Conservation (phyloP, 2,888 invertebrate genomes). For the Apotomis turbidana region DNA sequence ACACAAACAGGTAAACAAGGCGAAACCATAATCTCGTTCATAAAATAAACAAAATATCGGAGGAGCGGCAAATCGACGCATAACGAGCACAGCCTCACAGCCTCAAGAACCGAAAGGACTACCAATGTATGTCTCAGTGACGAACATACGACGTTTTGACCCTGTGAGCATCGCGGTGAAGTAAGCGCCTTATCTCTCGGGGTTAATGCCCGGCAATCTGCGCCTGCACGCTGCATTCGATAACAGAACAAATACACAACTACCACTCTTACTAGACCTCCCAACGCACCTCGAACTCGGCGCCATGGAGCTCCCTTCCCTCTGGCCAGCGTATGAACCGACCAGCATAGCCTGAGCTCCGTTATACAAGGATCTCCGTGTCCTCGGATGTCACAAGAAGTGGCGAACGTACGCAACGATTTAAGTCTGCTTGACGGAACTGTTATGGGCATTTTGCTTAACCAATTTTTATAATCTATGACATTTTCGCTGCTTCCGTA, state of each 20-base stretch:
- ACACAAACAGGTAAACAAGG: not conserved
- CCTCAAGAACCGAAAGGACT: not conserved
- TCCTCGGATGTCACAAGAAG: not conserved
- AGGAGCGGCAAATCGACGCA: not conserved
- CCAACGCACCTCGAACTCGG: not conserved
- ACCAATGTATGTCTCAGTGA: not conserved
- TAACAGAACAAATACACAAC: conserved; percentile 26
- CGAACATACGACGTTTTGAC: not conserved
- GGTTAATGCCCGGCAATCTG: conserved; percentile 21
- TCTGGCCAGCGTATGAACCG: not conserved
- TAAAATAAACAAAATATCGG: not conserved
- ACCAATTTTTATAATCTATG: conserved; percentile 39
- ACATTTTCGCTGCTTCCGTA: not conserved
- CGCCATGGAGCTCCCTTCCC: not conserved
- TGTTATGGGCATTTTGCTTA: conserved; percentile 40
- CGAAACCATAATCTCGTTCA: not conserved
- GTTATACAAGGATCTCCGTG: not conserved
- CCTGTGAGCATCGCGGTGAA: conserved; percentile 4
- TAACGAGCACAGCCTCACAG: not conserved
- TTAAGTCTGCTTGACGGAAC: conserved; percentile 36
- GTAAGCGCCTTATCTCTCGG: conserved; percentile 18
- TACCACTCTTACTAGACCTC: conserved; percentile 1
- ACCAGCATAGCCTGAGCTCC: conserved; percentile 8
- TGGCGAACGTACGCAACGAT: conserved; percentile 31
- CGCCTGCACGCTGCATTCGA: conserved; percentile 30